phyloP scores from a whole-genome alignment of 2,888 invertebrate genomes.

The Limnephilus marmoratus region DNA sequence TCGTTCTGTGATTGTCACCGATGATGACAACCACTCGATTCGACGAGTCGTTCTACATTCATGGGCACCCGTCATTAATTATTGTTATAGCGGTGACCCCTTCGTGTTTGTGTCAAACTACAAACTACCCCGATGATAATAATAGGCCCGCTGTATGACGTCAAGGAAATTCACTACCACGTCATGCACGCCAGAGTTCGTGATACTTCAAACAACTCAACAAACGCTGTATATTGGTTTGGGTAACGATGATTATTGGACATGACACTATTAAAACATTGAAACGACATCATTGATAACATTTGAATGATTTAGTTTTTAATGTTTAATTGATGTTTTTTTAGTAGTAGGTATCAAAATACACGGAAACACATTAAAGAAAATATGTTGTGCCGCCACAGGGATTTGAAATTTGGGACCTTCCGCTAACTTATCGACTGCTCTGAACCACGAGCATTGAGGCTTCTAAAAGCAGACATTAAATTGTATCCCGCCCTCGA shows the following conservation, averaged over 20 bases:
- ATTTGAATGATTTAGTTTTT: too few relatives aligned
- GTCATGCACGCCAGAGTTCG: not conserved
- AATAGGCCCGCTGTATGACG: not conserved
- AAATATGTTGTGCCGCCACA: too few relatives aligned
- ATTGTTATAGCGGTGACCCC: not conserved
- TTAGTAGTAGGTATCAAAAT: not conserved
- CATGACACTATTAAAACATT: not conserved
- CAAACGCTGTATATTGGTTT: not conserved
- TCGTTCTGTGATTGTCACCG: not conserved
- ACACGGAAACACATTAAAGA: too few relatives aligned
- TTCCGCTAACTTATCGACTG: too few relatives aligned
- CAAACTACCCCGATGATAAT: not conserved
- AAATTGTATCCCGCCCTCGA: too few relatives aligned
- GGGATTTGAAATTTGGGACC: too few relatives aligned
- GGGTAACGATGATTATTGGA: not conserved
- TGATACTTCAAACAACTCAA: not conserved
- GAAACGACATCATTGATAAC: not conserved
- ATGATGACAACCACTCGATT: not conserved
- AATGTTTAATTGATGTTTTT: not conserved
- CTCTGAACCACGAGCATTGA: too few relatives aligned
- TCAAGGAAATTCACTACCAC: not conserved
- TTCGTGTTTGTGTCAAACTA: not conserved
- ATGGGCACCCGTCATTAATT: not conserved
- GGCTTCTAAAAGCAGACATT: too few relatives aligned
- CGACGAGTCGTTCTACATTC: not conserved